phyloP scores from a whole-genome alignment of 2,888 invertebrate genomes.

The Panzeria rudis region DNA sequence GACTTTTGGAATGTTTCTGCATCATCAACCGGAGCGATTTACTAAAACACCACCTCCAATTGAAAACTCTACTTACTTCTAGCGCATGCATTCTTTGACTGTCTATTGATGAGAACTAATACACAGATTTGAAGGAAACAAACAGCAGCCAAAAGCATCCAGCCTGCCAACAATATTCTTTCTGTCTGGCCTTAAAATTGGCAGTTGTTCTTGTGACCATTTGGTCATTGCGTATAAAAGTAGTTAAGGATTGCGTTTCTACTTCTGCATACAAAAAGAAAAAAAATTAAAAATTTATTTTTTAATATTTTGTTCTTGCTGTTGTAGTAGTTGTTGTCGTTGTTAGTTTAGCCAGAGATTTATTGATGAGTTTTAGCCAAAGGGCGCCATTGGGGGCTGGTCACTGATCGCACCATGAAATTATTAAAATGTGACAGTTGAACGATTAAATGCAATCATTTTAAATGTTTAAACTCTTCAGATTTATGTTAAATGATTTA shows the following conservation, averaged over 20 bases:
- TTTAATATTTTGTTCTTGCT: conserved; percentile 45
- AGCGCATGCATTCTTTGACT: conserved; percentile 38
- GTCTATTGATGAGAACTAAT: conserved; percentile 68
- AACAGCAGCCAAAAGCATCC: conserved; percentile 65
- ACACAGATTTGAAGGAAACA: conserved; percentile 41
- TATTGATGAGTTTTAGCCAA: conserved; percentile 81
- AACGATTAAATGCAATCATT: conserved; percentile 81
- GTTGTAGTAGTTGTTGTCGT: conserved; percentile 56
- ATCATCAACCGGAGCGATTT: too few relatives aligned
- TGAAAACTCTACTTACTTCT: conserved; percentile 41
- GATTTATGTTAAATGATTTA: conserved; percentile 74
- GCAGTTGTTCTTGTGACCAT: conserved; percentile 54
- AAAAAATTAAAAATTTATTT: too few relatives aligned
- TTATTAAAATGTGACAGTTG: conserved; percentile 82
- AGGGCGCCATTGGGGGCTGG: conserved; percentile 81
- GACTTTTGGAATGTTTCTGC: too few relatives aligned
- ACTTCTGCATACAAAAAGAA: conserved; percentile 37
- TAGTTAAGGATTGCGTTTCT: conserved; percentile 59
- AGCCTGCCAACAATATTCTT: conserved; percentile 54
- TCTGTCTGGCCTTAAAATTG: conserved; percentile 54
- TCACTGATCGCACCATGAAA: conserved; percentile 80
- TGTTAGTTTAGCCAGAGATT: conserved; percentile 75
- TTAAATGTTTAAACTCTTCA: conserved; percentile 74
- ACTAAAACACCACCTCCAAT: too few relatives aligned
- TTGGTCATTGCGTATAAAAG: conserved; percentile 66